A percentile compares a stretch with the other conserved stretches of the same genome.
Evolutionary conservation across 1,140 invertebrate species (phyloP).

Genomic region (Drosophila sturtevanti): DNA sequence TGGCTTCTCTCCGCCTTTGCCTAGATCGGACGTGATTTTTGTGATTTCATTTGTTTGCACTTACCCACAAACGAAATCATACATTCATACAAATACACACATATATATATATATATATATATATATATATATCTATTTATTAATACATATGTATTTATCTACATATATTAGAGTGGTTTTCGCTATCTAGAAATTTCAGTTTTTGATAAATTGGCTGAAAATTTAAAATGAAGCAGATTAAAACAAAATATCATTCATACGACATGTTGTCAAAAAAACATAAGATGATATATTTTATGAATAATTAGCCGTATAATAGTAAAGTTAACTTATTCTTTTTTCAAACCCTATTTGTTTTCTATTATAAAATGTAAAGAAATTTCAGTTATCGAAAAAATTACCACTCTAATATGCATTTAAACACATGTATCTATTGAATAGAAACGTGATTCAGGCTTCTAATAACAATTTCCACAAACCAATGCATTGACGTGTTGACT

Average conservation of each 20-base stretch:
- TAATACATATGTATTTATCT: background rate
- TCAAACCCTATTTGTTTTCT: too few species aligned
- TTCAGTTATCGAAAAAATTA: background rate
- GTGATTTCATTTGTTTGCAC: conserved; percentile 69
- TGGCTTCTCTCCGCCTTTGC: conserved; percentile 16
- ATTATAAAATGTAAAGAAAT: too few species aligned
- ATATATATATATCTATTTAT: background rate
- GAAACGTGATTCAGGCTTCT: conserved; percentile 40
- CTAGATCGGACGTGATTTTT: conserved; percentile 68
- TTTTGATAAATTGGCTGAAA: background rate
- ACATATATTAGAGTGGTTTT: background rate
- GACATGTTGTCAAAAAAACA: background rate
- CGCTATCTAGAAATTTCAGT: background rate
- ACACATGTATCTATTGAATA: conserved; percentile 30
- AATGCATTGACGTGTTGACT: conserved; percentile 74
- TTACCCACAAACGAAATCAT: conserved; percentile 40
- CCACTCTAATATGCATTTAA: conserved; percentile 1
- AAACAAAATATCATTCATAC: background rate
- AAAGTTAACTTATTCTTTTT: too few species aligned
- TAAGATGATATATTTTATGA: too few species aligned
- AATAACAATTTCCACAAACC: conserved; percentile 73
- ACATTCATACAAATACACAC: conserved; percentile 32
- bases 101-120: background rate
- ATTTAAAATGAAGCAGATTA: background rate
- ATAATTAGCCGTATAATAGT: too few species aligned